A percentile compares a stretch with the other conserved stretches of the same genome.
phyloP scores from a whole-genome alignment of 2,797 vertebrate species.

The Potorous gilbertii region DNA sequence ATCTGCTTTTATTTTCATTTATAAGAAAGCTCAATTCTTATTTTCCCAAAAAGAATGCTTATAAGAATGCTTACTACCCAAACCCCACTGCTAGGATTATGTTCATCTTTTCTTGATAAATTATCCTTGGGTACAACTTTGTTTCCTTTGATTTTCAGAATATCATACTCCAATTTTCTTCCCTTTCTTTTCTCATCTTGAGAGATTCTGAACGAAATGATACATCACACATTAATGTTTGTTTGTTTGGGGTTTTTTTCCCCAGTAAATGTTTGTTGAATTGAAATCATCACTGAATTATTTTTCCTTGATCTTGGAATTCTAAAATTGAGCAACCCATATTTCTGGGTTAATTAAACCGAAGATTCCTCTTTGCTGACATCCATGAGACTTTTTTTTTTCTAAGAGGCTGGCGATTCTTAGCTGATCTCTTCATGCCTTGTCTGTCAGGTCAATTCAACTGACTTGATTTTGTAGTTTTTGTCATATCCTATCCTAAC shows the following conservation, averaged over 20 bases:
- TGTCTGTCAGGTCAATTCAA: not conserved
- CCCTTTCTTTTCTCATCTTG: not conserved
- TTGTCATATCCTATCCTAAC: not conserved
- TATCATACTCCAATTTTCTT: not conserved
- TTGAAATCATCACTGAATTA: not conserved
- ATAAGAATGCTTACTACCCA: not conserved
- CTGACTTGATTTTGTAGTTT: not conserved
- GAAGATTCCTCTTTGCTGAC: not conserved
- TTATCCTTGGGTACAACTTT: not conserved
- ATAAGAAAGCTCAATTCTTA: too few species aligned
- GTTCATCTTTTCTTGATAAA: not conserved
- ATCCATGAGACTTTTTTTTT: not conserved
- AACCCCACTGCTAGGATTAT: not conserved
- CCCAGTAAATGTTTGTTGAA: not conserved
- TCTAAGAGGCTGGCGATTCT: not conserved
- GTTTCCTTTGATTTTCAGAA: not conserved
- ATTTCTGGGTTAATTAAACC: not conserved
- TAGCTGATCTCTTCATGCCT: not conserved
- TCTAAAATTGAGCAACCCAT: not conserved
- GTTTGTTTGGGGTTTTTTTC: not conserved
- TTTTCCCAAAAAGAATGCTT: not conserved
- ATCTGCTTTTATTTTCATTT: too few species aligned
- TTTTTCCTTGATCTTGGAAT: not conserved
- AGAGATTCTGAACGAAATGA: not conserved
- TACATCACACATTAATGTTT: not conserved